A percentile compares a stretch with the other conserved stretches of the same genome.
Conservation (phyloP, 2,888 invertebrate species). For the Thysanoteuthis rhombus region DNA sequence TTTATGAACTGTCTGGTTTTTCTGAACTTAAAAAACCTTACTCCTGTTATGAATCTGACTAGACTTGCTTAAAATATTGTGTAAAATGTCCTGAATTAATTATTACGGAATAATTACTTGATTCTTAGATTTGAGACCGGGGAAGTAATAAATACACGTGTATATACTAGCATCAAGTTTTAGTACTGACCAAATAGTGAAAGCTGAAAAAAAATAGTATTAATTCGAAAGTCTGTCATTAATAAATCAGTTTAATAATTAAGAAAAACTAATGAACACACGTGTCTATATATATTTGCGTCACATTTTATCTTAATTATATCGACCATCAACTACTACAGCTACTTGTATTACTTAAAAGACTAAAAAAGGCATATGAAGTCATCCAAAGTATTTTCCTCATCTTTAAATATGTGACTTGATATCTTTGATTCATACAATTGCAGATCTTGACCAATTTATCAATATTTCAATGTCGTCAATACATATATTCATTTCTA, state of each 20-base stretch:
- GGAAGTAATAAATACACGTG: too few species aligned
- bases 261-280: neutral
- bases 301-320: neutral
- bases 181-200: too few species aligned
- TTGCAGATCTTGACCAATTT: neutral
- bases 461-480: too few species aligned
- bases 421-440: neutral
- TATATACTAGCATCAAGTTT: too few species aligned
- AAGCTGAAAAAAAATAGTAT: neutral
- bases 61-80: too few species aligned
- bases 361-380: neutral
- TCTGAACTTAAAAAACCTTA: accelerated
- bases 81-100: too few species aligned
- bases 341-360: neutral
- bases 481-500: too few species aligned
- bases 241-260: neutral
- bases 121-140: too few species aligned
- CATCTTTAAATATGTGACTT: neutral
- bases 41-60: neutral
- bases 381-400: neutral
- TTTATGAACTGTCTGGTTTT: neutral
- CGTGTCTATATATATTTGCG: neutral
- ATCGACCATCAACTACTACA: neutral
- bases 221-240: neutral
- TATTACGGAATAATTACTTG: too few species aligned